phyloP scores from a whole-genome alignment of 2,888 invertebrate species.

The Trissonchulus latispiculum region DNA sequence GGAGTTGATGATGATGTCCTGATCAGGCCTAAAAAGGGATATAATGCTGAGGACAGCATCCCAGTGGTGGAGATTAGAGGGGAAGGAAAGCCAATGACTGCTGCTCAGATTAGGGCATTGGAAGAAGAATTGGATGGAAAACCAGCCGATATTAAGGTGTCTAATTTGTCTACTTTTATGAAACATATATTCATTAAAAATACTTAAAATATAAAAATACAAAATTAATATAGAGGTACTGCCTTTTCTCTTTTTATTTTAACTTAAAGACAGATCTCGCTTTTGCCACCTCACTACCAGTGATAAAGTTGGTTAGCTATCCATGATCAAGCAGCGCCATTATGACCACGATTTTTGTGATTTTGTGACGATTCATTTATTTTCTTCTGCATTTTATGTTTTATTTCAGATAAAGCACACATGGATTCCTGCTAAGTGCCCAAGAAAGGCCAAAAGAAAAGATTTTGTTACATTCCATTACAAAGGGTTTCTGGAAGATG shows the following conservation, averaged over 20 bases:
- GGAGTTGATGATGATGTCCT: neutral
- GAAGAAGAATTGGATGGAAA: constrained; percentile 35
- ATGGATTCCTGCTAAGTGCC: constrained; percentile 37
- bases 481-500: constrained; percentile 37
- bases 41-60: constrained; percentile 36
- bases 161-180: no score
- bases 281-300: no score
- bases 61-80: constrained; percentile 42
- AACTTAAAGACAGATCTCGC: no score
- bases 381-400: no score
- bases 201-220: no score
- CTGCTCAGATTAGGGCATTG: constrained; percentile 40
- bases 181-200: no score
- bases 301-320: no score
- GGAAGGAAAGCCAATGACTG: constrained; percentile 42
- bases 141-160: constrained; percentile 15
- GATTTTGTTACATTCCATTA: constrained; percentile 43
- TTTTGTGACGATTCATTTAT: no score
- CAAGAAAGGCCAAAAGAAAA: constrained; percentile 33
- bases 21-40: neutral
- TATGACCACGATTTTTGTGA: no score
- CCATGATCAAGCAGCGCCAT: no score
- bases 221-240: no score
- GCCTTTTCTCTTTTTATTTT: no score
- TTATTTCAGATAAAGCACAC: constrained; percentile 31